phyloP scores from a whole-genome alignment of 2,113 vertebrate species.

The Ahaetulla prasina region DNA sequence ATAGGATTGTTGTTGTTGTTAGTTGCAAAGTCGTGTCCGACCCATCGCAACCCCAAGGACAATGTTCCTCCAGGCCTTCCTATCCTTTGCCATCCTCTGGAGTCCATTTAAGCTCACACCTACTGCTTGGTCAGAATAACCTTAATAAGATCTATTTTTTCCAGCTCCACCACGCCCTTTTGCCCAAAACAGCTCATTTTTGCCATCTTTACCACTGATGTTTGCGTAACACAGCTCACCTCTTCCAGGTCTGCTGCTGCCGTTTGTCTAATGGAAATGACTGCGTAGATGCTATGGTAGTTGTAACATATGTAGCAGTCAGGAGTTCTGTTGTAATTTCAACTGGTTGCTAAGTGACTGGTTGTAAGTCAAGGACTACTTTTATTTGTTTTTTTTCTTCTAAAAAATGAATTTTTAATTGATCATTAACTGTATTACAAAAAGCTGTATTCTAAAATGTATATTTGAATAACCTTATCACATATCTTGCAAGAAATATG shows the following conservation, averaged over 20 bases:
- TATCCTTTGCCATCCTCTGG: too few relatives aligned
- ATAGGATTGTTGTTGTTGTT: too few relatives aligned
- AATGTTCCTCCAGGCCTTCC: too few relatives aligned
- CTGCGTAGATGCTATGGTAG: background rate
- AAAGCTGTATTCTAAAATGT: background rate
- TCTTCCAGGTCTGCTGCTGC: background rate
- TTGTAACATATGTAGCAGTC: background rate
- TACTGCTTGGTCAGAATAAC: background rate
- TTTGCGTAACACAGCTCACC: background rate
- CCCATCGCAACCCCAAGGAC: too few relatives aligned
- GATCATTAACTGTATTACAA: background rate
- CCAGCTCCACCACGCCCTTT: too few relatives aligned
- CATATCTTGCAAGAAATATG: background rate
- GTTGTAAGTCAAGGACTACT: background rate
- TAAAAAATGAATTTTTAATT: background rate
- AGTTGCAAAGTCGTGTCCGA: too few relatives aligned
- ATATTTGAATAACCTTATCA: background rate
- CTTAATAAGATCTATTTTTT: background rate
- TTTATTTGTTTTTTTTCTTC: background rate
- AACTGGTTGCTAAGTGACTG: background rate
- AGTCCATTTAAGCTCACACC: too few relatives aligned
- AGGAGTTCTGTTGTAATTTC: background rate
- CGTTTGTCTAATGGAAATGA: background rate
- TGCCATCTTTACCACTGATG: too few relatives aligned
- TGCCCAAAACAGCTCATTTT: too few relatives aligned